phyloP scores from a whole-genome alignment of 2,113 vertebrate species.

The Guaruba guarouba region DNA sequence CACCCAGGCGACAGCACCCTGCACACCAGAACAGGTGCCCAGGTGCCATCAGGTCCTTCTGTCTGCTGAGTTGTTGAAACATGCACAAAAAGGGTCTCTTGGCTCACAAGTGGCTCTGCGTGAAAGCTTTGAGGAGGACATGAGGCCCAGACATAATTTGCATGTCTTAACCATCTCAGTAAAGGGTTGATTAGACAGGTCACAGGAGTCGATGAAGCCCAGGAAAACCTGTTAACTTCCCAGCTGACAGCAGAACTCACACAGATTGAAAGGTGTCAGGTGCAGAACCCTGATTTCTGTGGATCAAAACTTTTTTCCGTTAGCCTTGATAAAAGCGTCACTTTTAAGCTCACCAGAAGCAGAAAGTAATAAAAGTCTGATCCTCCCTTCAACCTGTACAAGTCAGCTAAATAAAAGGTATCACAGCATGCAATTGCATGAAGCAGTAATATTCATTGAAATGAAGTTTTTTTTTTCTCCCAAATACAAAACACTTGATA shows the following conservation, averaged over 20 bases:
- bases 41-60: neutral
- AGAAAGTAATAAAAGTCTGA: neutral
- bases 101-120: neutral
- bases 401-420: slow-evolving; percentile 16
- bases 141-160: neutral
- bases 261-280: neutral
- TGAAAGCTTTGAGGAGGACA: neutral
- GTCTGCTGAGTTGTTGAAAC: neutral
- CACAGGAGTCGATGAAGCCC: neutral
- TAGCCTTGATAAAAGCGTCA: neutral
- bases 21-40: neutral
- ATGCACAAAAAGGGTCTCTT: neutral
- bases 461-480: neutral
- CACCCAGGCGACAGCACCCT: neutral
- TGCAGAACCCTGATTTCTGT: neutral
- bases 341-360: neutral
- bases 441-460: neutral
- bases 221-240: neutral
- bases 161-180: neutral
- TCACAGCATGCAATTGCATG: neutral
- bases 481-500: slow-evolving; percentile 1
- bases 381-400: neutral
- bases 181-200: neutral
- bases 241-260: neutral
- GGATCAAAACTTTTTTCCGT: neutral